Evolutionary conservation across 2,113 vertebrate species (phyloP).

Genomic region (Heterocephalus glaber): DNA sequence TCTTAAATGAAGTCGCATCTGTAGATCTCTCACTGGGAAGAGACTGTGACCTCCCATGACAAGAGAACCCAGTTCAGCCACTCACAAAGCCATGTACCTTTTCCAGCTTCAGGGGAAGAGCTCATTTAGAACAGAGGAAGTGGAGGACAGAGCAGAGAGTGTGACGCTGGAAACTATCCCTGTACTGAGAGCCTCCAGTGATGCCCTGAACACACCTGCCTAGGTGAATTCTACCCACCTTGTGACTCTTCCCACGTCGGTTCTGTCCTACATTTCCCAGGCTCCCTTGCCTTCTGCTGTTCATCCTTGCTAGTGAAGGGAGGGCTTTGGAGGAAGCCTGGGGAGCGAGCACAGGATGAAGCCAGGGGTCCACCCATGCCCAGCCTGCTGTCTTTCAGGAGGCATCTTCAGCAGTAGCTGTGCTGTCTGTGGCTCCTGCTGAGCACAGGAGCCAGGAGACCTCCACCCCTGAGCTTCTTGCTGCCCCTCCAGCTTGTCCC

Average conservation of each 20-base stretch:
- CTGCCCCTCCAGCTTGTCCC: neutral
- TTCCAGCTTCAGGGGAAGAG: constrained; percentile 7
- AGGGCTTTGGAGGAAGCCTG: neutral
- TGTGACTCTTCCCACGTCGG: neutral
- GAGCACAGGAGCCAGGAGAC: neutral
- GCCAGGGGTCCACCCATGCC: neutral
- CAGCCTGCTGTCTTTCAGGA: neutral
- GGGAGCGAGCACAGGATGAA: neutral
- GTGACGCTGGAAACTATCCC: neutral
- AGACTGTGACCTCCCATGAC: constrained; percentile 65
- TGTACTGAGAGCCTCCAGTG: neutral
- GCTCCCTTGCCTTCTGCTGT: neutral
- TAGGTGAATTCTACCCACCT: neutral
- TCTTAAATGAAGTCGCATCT: constrained; percentile 79
- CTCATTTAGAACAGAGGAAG: neutral
- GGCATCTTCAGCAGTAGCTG: neutral
- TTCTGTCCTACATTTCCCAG: neutral
- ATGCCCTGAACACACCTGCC: neutral
- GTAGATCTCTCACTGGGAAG: constrained; percentile 70
- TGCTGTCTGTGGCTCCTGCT: neutral
- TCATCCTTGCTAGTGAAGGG: neutral
- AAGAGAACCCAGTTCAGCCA: constrained; percentile 60
- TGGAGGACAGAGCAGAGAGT: neutral
- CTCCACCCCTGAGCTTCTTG: neutral
- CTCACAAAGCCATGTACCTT: constrained; percentile 57